Evolutionary conservation across 2,113 vertebrate genomes (phyloP).

Genomic region (Passer montanus): DNA sequence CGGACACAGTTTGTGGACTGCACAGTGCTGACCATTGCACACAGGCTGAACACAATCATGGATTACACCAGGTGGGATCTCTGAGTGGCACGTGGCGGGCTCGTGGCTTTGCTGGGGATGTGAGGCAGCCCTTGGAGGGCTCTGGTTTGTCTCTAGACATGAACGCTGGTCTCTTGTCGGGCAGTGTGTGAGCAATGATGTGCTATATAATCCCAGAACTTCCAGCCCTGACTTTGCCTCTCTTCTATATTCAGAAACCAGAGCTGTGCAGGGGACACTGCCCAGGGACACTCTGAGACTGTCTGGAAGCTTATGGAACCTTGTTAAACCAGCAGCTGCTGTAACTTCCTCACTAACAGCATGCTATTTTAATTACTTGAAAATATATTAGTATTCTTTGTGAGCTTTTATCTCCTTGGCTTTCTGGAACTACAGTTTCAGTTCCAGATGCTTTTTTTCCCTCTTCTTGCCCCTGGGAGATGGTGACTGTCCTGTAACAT

Average conservation of each 20-base stretch:
- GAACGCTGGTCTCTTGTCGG: not conserved
- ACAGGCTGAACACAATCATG: slow-evolving; percentile 98
- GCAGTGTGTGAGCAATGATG: not conserved
- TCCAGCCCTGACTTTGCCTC: not conserved
- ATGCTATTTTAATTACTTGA: not conserved
- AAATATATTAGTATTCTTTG: not conserved
- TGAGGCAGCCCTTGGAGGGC: not conserved
- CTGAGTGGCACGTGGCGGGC: rapidly evolving
- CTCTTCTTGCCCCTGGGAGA: not conserved
- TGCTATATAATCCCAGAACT: not conserved
- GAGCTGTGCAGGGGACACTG: not conserved
- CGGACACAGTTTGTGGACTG: slow-evolving; percentile 91
- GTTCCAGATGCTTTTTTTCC: not conserved
- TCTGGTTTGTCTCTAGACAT: not conserved
- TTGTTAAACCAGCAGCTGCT: not conserved
- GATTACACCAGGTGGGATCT: slow-evolving; percentile 88
- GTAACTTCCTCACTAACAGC: not conserved
- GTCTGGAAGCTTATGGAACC: not conserved
- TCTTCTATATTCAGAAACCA: not conserved
- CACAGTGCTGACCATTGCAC: slow-evolving; percentile 95
- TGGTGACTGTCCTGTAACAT: not conserved
- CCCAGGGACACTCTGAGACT: not conserved
- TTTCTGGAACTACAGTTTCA: not conserved
- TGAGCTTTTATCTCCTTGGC: not conserved
- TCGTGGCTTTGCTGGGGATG: rapidly evolving